Percentiles rank a stretch among this genome's conserved stretches.
phyloP scores from a whole-genome alignment of 2,113 vertebrate species.

The Neotoma lepida region DNA sequence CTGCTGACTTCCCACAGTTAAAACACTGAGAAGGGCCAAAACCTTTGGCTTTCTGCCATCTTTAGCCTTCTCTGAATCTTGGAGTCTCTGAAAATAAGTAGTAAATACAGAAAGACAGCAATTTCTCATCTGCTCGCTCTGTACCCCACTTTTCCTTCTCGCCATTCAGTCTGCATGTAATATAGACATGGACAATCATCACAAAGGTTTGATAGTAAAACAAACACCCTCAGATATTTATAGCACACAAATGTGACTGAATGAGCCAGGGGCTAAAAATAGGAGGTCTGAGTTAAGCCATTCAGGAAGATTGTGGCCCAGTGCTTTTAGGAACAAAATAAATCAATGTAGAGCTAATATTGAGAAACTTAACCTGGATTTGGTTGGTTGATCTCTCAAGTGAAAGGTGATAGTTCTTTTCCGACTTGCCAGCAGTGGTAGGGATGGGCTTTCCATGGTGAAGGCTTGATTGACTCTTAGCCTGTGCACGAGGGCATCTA shows the following conservation, averaged over 20 bases:
- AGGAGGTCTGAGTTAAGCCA: conserved; percentile 73
- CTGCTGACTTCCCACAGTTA: conserved; percentile 17
- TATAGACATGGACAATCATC: conserved; percentile 74
- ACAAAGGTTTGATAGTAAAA: conserved; percentile 74
- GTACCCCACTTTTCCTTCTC: background rate
- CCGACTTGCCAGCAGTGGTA: background rate
- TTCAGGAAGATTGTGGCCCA: conserved; percentile 69
- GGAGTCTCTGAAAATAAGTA: background rate
- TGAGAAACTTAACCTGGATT: conserved; percentile 48
- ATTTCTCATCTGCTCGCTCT: background rate
- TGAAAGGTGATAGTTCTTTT: conserved; percentile 19
- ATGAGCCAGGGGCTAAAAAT: conserved; percentile 78
- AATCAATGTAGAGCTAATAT: conserved; percentile 74
- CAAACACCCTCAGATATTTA: conserved; percentile 80
- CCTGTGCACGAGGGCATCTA: background rate
- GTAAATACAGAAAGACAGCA: background rate
- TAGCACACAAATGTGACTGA: conserved; percentile 79
- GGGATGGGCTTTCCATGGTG: background rate
- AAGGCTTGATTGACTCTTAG: background rate
- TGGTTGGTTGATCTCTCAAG: conserved; percentile 8
- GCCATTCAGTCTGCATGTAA: conserved; percentile 5
- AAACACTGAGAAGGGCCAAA: background rate
- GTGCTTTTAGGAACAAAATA: conserved; percentile 75
- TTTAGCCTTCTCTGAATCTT: background rate
- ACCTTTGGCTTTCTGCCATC: background rate